A percentile compares a stretch with the other conserved stretches of the same genome.
Conservation (phyloP, 2,888 invertebrate species). For the Palloptera scutellata region DNA sequence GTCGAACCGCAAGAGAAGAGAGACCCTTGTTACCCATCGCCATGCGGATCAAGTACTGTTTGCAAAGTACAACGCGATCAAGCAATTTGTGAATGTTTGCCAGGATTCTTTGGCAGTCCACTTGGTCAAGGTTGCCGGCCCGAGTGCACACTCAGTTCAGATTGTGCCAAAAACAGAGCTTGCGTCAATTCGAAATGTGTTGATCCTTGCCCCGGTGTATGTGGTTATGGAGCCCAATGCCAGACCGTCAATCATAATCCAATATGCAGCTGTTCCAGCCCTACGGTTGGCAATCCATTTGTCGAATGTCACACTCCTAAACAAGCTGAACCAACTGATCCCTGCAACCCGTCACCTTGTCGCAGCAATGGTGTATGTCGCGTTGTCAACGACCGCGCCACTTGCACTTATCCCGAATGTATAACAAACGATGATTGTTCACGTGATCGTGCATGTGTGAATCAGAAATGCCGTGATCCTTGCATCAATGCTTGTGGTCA, state of each 20-base stretch:
- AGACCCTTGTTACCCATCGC: conserved; percentile 74
- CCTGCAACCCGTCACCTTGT: conserved; percentile 87
- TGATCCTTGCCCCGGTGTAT: conserved; percentile 82
- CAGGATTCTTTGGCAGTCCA: conserved; percentile 79
- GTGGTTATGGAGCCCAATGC: conserved; percentile 80
- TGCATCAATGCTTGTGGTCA: conserved; percentile 83
- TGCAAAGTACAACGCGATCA: conserved; percentile 69
- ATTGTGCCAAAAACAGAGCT: conserved; percentile 77
- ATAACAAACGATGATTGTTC: conserved; percentile 88
- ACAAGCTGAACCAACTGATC: conserved; percentile 67
- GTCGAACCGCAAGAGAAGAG: conserved; percentile 48
- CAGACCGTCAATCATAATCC: conserved; percentile 85
- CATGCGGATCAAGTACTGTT: conserved; percentile 81
- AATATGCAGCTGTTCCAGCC: conserved; percentile 79
- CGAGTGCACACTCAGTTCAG: conserved; percentile 83
- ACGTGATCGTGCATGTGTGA: conserved; percentile 80
- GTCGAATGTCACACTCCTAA: conserved; percentile 69
- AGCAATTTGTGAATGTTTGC: conserved; percentile 78
- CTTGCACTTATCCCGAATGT: conserved; percentile 86
- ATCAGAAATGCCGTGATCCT: conserved; percentile 84
- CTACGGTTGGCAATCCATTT: conserved; percentile 83
- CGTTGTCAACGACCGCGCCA: conserved; percentile 73
- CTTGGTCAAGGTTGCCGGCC: conserved; percentile 76
- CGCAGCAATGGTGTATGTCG: conserved; percentile 83
- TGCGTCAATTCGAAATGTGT: conserved; percentile 82